Evolutionary conservation across 2,888 invertebrate genomes (phyloP), one percentile per base, ranked within the genome.

Genomic region (Pherbina coryleti): DNA sequence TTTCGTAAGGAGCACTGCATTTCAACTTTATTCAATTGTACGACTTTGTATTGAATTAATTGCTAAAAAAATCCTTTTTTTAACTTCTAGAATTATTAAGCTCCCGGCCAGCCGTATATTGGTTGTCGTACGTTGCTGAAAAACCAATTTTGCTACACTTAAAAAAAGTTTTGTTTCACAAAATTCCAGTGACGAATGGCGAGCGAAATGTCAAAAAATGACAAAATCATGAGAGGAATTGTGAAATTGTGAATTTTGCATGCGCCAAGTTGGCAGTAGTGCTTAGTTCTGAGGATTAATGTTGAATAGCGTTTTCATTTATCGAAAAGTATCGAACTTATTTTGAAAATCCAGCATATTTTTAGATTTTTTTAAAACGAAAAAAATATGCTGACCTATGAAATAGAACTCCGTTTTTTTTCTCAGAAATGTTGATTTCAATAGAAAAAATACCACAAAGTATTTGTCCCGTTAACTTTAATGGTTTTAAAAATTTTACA

Each of bases 1-100:
- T 82, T 85, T 51, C 86, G 83, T 79, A 88, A 81, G 71, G 87
- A 85, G 75, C 83, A 86, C 84, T 88, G 87, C 87, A 87, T 88
- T 81, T 81, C 83, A 78, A 57, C 62, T 71, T 67, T 80, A 69
- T 75, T 76, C 28, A 62, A 71, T 49, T 76, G 76, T 69, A 76
- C 57, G 55, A 66, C 49, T 76, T 79, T 77, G 14, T 75, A 71
- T 71, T 55, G 76, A 77, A 62, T n/a, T 67, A 55, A 55, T 64
- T 75, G 53, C 14, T 64, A 74, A 69, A 49, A 78, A 79, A 79
- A 78, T 79, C 76, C 75, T 60, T 76, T 73, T 44, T 44, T 79
- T 74, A 78, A 76, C 74, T 77, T 78, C n/a, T 67, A 67, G 64
- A 77, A 19, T 49, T 64, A 8, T 34, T 1, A 17, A 14, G 3